These are phyloP conservation scores for Limnephilus rhombicus DNA, from an alignment of 2,888 invertebrate genomes.

Conservation along the genomic window DNA sequence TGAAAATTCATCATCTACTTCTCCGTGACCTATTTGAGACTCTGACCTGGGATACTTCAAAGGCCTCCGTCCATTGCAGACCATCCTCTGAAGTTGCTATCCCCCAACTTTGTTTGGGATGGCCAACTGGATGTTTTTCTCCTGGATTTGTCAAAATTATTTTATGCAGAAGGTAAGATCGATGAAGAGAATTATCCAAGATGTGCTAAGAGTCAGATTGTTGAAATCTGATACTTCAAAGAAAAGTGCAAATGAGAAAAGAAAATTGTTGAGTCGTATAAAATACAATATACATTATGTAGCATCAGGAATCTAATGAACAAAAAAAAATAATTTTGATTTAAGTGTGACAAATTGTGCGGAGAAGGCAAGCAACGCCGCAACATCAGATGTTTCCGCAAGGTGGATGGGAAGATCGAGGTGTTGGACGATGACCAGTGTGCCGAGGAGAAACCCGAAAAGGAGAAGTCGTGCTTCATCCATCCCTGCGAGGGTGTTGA, in stretches of 20 bases:
- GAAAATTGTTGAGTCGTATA: too few species aligned
- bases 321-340: background rate
- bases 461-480: constrained; percentile 84
- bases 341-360: constrained; percentile 92
- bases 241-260: too few species aligned
- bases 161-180: background rate
- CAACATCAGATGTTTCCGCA: constrained; percentile 87
- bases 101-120: background rate
- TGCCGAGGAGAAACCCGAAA: constrained; percentile 83
- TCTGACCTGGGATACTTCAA: background rate
- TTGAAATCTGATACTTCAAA: too few species aligned
- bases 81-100: background rate
- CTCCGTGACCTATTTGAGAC: background rate
- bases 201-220: too few species aligned
- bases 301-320: background rate
- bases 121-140: background rate
- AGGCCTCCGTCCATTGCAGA: background rate
- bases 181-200: too few species aligned
- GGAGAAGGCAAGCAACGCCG: constrained; percentile 91
- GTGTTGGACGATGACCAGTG: constrained; percentile 83
- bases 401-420: constrained; percentile 81
- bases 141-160: background rate
- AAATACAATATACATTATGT: too few species aligned
- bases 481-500: constrained; percentile 94
- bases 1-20: background rate